A percentile compares a stretch with the other conserved stretches of the same genome.
Evolutionary conservation across 2,888 invertebrate genomes (phyloP).

Genomic region (Limnephilus rhombicus): DNA sequence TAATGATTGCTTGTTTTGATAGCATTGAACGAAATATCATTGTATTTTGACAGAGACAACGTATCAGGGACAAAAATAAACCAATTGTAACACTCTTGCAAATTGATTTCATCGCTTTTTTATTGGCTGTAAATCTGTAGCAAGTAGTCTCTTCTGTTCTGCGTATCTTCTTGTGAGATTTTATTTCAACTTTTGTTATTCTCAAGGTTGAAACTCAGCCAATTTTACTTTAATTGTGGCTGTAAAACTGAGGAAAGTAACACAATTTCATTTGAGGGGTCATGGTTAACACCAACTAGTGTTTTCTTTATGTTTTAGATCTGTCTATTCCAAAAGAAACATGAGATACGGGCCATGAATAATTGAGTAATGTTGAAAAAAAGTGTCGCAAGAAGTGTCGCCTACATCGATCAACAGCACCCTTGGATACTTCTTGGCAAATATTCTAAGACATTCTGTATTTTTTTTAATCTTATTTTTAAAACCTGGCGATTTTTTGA

Average conservation of each 20-base stretch:
- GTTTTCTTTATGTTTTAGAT: background rate
- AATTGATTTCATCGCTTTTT: conserved; percentile 26
- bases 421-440: too few species aligned
- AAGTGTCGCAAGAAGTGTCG: too few species aligned
- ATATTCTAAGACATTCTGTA: too few species aligned
- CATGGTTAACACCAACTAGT: background rate
- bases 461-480: too few species aligned
- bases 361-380: too few species aligned
- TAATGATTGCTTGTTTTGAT: background rate
- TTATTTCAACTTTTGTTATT: background rate
- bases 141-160: background rate
- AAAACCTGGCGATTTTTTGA: too few species aligned
- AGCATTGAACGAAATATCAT: background rate
- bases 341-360: too few species aligned
- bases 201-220: background rate
- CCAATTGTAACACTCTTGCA: background rate
- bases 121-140: conserved; percentile 3
- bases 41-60: conserved; percentile 18
- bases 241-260: background rate
- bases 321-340: too few species aligned
- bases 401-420: too few species aligned
- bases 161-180: background rate
- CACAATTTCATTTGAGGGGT: background rate
- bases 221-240: background rate
- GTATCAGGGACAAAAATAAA: background rate